These are phyloP conservation scores for Pseudoatta argentina DNA, from an alignment of 1,140 invertebrate species.

Conservation along the genomic window DNA sequence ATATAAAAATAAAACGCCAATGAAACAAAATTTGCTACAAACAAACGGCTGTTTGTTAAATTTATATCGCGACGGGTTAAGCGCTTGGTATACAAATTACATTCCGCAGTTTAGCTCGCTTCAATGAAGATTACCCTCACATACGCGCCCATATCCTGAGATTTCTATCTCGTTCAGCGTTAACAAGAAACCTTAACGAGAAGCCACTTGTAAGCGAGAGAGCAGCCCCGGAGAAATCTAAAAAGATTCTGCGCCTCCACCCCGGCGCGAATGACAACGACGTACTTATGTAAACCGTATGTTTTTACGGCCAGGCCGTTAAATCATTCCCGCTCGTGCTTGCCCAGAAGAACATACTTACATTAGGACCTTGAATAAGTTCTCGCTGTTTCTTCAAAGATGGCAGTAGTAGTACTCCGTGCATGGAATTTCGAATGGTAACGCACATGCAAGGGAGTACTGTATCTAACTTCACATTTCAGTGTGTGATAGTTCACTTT, in stretches of 20 bases:
- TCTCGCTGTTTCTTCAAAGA: no score
- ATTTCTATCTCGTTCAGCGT: constrained; percentile 55
- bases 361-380: no score
- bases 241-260: constrained; percentile 67
- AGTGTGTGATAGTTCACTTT: no score
- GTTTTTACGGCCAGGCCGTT: constrained; percentile 73
- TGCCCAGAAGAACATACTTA: constrained; percentile 72
- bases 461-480: no score
- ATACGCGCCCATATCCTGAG: constrained; percentile 47
- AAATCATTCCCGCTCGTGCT: constrained; percentile 78
- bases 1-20: constrained; percentile 23
- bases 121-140: constrained; percentile 49
- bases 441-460: no score
- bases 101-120: constrained; percentile 53
- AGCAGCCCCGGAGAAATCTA: constrained; percentile 36
- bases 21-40: constrained; percentile 21
- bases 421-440: no score
- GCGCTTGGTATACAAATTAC: constrained; percentile 60
- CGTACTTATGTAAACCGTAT: constrained; percentile 79
- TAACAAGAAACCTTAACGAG: constrained; percentile 74
- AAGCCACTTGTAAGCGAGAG: constrained; percentile 59
- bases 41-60: constrained; percentile 59
- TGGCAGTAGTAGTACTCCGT: no score
- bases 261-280: constrained; percentile 74
- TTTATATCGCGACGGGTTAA: constrained; percentile 54